Evolutionary conservation across 2,113 vertebrate species (phyloP), one percentile per base, ranked within the genome.

Genomic region (Malurus elegans): DNA sequence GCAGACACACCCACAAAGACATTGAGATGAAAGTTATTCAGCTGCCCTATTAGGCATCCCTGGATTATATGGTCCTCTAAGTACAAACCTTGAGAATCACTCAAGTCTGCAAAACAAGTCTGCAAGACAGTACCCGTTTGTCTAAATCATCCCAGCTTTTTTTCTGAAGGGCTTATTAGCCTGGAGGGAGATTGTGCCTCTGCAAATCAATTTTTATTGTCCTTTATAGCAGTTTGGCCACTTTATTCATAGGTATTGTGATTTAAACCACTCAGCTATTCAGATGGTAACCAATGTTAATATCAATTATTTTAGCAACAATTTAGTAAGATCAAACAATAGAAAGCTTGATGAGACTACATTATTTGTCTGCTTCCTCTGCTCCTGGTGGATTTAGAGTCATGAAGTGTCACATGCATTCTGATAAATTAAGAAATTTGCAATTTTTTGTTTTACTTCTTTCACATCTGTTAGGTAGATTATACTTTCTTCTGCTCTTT

Each of bases 401-500:
- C 18, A 28, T 58, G 9, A 82, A 36, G 1, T 5, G 1, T 54
- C 10, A 64, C 34, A 40, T 18, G 2, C 6, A 38, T 85, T 70
- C 20, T 62, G 26, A 61, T 4, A 54, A 23, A 66, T 10, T n/a
- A 54, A 54, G 29, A 19, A 56, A 1, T 1, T 15, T 60, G 10
- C 3, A 66, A 23, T 64, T 62, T 16, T 16, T 16, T 48, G 18
- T 23, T 51, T 42, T 32, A 32, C 48, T 72, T 58, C 28, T 74
- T 74, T 81, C 14, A 80, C 2, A 45, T 20, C 4, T 81, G 5
- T 72, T 64, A 6, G 24, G 7, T 28, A 47, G 20, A 13, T 50
- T 36, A 2, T 23, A 2, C 1, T 9, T 54, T 71, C 18, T 42
- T 32, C 20, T 53, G 5, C 0, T 53, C 1, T 44, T 25, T 47